Base-by-base conservation (phyloP, 2,797 vertebrate species). In the Catostomus latipinnis region DNA sequence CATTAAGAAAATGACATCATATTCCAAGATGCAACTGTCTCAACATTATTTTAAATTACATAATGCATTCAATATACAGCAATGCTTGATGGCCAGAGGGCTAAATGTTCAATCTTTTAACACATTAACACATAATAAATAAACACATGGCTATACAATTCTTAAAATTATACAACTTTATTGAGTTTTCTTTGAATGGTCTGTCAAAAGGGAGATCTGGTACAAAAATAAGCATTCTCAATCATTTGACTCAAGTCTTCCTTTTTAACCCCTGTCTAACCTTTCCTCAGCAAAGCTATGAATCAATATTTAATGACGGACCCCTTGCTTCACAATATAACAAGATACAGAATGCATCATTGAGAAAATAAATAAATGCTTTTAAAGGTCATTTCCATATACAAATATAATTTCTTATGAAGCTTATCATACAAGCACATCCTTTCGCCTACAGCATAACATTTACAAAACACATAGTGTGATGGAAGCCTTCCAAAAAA, bases 291-390 rank as follows among this genome's bases (percentile, higher is more conserved):
- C 69, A 75, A 76, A 76, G 75, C 81, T 83, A 67, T 74, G 54
- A 72, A 60, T 76, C 56, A 78, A 81, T 63, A 60, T 71, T 82
- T 60, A 77, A 48, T 71, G 70, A 83, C 80, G 75, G 12, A 84
- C 88, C 79, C 81, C 86, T 88, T 83, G 84, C 82, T 88, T 71
- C 58, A 60, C 53, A 73, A 81, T 86, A 76, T 65, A 85, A 78
- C 89, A 84, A 89, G 87, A 90, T 91, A 93, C 78, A 80, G 78
- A 80, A 58, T 85, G 89, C 88, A 90, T 91, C 84, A 90, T 91
- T 92, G 82, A 93, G 88, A 94, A 94, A 97, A 97, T 96, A 97
- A 97, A 96, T 97, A 95, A 94, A 94, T 94, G 91, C 88, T 92
- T 92, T 89, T 93, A 93, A 91, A 92, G 91, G 87, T 92, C 91